Evolutionary conservation across 2,113 vertebrate genomes (phyloP).

Genomic region (Rhynchomys soricoides): DNA sequence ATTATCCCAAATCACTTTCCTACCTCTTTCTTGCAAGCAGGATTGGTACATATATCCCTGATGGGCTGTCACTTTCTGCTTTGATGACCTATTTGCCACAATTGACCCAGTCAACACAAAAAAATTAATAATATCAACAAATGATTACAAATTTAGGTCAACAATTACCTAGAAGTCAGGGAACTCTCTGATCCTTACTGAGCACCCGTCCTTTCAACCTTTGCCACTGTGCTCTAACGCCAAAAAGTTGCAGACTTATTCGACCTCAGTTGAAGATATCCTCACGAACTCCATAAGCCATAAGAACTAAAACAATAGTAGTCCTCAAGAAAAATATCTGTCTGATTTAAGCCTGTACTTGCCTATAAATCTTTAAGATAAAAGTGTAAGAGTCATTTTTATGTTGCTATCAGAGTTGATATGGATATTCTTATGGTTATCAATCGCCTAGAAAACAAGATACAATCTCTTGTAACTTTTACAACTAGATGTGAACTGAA

Average conservation of each 20-base stretch:
- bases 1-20: not conserved
- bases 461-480: not conserved
- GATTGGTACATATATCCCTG: not conserved
- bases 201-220: not conserved
- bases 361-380: not conserved
- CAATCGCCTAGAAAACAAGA: not conserved
- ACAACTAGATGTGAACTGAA: not conserved
- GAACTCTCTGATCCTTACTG: not conserved
- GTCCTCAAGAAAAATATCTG: not conserved
- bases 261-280: not conserved
- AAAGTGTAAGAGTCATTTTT: not conserved
- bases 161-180: not conserved
- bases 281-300: not conserved
- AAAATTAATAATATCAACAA: not conserved
- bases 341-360: not conserved
- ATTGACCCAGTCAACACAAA: not conserved
- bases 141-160: not conserved
- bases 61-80: not conserved
- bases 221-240: not conserved
- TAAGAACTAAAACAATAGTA: not conserved
- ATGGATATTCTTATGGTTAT: not conserved
- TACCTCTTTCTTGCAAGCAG: accelerated
- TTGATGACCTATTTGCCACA: not conserved
- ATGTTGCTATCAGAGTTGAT: not conserved
- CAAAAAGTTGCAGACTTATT: not conserved